Conservation (phyloP, 2,113 vertebrate species). For the Butastur rufipennis region DNA sequence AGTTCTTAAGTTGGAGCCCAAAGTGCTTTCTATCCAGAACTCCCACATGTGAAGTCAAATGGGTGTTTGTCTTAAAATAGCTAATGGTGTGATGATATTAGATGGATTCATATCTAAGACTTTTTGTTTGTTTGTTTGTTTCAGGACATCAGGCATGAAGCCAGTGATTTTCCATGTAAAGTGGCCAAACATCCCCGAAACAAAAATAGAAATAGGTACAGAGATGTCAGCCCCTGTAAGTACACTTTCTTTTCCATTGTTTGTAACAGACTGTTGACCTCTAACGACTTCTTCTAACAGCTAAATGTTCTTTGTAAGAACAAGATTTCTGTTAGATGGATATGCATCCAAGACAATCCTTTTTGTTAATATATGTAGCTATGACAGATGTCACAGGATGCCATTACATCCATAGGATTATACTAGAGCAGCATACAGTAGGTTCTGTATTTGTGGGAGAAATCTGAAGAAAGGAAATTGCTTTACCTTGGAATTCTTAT, state of each 20-base stretch:
- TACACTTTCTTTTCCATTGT: constrained; percentile 38
- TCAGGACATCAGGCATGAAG: constrained; percentile 93
- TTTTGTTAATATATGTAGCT: background rate
- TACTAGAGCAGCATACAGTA: background rate
- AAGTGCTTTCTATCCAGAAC: background rate
- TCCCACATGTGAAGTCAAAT: background rate
- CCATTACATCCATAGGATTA: background rate
- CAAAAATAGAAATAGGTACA: constrained; percentile 96
- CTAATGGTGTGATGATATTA: background rate
- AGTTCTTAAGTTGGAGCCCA: background rate
- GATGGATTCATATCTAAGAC: background rate
- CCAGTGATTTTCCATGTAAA: constrained; percentile 94
- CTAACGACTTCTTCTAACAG: background rate
- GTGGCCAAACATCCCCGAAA: constrained; percentile 94
- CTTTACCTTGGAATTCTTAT: background rate
- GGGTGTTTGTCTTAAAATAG: constrained; percentile 18
- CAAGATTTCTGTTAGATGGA: background rate
- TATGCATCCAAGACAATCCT: background rate
- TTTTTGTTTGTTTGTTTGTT: background rate
- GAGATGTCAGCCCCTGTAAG: constrained; percentile 99
- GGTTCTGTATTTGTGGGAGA: background rate
- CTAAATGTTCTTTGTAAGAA: background rate
- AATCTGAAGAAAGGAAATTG: background rate
- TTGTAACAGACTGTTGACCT: background rate
- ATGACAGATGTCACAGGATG: background rate